Evolutionary conservation across 92 coral and sea anemone genomes (phyloP).

Genomic region (Porites evermanni): DNA sequence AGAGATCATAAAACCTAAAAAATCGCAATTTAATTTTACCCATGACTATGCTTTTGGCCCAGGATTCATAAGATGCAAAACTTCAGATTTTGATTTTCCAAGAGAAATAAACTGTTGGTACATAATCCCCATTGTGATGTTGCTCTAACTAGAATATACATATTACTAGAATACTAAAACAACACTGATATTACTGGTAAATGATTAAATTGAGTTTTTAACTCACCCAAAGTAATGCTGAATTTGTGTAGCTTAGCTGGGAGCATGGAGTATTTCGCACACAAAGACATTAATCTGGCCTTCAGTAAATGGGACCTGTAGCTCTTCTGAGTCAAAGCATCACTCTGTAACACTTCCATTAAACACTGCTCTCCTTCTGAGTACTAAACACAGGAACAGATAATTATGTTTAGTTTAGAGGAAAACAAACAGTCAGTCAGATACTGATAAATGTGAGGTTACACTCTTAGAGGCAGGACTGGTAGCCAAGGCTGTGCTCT

Average conservation of each 20-base stretch:
- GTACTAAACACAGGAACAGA: constrained; percentile 50
- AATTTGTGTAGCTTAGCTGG: constrained; percentile 11
- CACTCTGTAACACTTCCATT: constrained; percentile 63
- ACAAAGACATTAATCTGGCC: constrained; percentile 63
- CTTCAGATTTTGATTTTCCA: too few relatives aligned
- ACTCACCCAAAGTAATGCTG: constrained; percentile 5
- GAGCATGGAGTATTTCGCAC: constrained; percentile 18
- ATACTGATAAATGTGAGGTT: too few relatives aligned
- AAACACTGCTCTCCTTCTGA: constrained; percentile 85
- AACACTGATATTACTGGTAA: background rate
- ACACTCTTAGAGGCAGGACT: too few relatives aligned
- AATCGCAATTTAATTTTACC: too few relatives aligned
- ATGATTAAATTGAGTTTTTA: background rate
- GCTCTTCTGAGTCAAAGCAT: constrained; percentile 59
- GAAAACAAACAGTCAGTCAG: too few relatives aligned
- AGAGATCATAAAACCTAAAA: too few relatives aligned
- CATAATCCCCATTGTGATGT: too few relatives aligned
- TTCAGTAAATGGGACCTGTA: constrained; percentile 60
- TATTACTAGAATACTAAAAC: background rate
- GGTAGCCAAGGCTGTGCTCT: too few relatives aligned
- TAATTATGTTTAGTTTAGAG: background rate
- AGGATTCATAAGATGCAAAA: too few relatives aligned
- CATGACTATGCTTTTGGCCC: too few relatives aligned
- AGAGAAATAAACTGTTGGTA: too few relatives aligned
- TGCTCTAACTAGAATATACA: too few relatives aligned